A percentile compares a stretch with the other conserved stretches of the same genome.
phyloP scores from a whole-genome alignment of 2,888 invertebrate species.

The Morpho helenor region DNA sequence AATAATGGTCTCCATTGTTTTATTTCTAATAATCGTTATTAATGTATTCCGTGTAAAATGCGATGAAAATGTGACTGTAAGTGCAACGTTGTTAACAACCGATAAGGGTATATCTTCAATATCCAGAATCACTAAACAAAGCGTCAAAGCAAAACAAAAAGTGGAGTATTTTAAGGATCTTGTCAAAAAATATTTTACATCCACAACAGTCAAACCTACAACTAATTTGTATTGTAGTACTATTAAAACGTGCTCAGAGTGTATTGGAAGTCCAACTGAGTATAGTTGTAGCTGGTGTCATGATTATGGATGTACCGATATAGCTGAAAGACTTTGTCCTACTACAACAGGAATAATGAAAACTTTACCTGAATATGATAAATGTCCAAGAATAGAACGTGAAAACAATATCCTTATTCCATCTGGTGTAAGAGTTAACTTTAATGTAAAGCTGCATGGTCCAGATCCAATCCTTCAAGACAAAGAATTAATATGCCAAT shows the following conservation, averaged over 20 bases:
- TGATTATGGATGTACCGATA: slow-evolving; percentile 40
- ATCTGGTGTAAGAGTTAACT: slow-evolving; percentile 31
- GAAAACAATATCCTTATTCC: slow-evolving; percentile 37
- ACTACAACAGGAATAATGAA: slow-evolving; percentile 17
- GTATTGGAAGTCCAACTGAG: slow-evolving; percentile 32
- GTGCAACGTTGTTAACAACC: neutral
- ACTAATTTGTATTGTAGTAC: slow-evolving; percentile 31
- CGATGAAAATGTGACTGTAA: neutral
- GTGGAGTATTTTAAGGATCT: no score
- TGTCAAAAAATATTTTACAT: no score
- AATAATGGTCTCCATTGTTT: slow-evolving; percentile 1
- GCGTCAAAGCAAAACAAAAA: no score
- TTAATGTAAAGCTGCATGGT: slow-evolving; percentile 37
- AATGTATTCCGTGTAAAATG: neutral
- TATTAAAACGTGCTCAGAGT: slow-evolving; percentile 38
- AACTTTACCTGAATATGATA: slow-evolving; percentile 7
- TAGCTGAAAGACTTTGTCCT: slow-evolving; percentile 33
- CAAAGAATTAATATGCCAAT: slow-evolving; percentile 39
- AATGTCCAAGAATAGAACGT: slow-evolving; percentile 39
- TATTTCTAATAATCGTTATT: neutral
- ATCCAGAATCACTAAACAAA: no score
- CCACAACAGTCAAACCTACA: no score
- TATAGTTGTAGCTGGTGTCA: slow-evolving; percentile 48
- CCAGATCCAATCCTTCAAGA: slow-evolving; percentile 39
- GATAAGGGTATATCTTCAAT: no score